These are phyloP conservation scores for Xiphophorus birchmanni DNA, from an alignment of 2,797 vertebrate species.

Conservation along the genomic window DNA sequence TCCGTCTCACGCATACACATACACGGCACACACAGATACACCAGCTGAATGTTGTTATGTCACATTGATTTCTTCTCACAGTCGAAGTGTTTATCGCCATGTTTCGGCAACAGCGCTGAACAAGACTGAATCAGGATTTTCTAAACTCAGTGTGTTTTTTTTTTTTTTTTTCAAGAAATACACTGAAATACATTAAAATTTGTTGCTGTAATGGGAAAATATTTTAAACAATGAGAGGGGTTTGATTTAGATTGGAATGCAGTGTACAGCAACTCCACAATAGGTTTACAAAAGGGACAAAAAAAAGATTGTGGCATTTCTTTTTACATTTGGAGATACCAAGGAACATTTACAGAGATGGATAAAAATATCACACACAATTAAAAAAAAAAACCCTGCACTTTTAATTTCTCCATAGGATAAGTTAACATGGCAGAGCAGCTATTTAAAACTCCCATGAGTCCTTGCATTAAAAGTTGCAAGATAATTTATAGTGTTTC, in stretches of 20 bases:
- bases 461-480: background rate
- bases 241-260: background rate
- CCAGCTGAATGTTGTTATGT: slow-evolving; percentile 33
- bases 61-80: slow-evolving; percentile 38
- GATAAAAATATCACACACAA: background rate
- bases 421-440: background rate
- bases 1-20: slow-evolving; percentile 17
- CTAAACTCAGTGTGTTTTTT: background rate
- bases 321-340: background rate
- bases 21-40: slow-evolving; percentile 9
- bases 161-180: background rate
- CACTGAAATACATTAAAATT: background rate
- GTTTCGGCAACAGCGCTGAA: slow-evolving; percentile 24
- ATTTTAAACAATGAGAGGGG: background rate
- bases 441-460: background rate
- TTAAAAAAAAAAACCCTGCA: background rate
- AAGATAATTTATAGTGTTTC: background rate
- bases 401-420: background rate
- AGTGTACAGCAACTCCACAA: background rate
- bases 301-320: background rate
- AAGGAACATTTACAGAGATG: background rate
- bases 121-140: slow-evolving; percentile 8
- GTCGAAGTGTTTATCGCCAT: slow-evolving; percentile 11
- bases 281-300: background rate
- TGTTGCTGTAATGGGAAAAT: background rate